These are phyloP conservation scores for Phoxinus dragarum DNA, from an alignment of 2,797 vertebrate species.

Conservation along the genomic window DNA sequence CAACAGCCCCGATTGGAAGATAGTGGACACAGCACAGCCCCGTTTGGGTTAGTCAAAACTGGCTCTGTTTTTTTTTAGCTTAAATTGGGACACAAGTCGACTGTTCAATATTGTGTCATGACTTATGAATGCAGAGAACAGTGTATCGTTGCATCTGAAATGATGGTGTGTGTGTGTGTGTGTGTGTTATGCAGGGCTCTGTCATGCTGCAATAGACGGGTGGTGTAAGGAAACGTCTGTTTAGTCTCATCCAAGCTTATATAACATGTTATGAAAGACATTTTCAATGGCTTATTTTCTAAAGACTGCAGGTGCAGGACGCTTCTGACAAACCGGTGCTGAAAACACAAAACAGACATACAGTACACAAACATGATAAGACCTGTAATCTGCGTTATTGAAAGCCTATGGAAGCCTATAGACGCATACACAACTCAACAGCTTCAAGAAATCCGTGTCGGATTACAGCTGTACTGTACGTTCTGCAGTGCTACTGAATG, in stretches of 20 bases:
- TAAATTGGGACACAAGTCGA: neutral
- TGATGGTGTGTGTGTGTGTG: neutral
- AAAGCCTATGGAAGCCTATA: neutral
- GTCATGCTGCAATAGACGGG: slow-evolving; percentile 26
- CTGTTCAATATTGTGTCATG: neutral
- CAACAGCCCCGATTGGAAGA: slow-evolving; percentile 51
- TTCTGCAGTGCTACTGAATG: neutral
- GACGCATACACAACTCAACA: neutral
- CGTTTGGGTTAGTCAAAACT: slow-evolving; percentile 5
- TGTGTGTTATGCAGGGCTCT: neutral
- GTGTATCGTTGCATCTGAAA: neutral
- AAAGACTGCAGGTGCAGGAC: slow-evolving; percentile 49
- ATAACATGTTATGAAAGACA: slow-evolving; percentile 52
- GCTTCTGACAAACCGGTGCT: slow-evolving; percentile 32
- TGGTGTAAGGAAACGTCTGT: slow-evolving; percentile 58
- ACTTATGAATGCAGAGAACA: slow-evolving; percentile 8
- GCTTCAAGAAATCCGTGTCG: neutral
- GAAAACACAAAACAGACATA: slow-evolving; percentile 20
- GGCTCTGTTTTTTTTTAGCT: slow-evolving; percentile 6
- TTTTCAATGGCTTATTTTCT: slow-evolving; percentile 50
- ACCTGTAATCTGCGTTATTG: slow-evolving; percentile 26
- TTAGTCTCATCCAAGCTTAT: slow-evolving; percentile 57
- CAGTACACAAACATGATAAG: slow-evolving; percentile 23
- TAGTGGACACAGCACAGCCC: slow-evolving; percentile 33
- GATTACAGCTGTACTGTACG: neutral